A percentile compares a stretch with the other conserved stretches of the same genome.
These are phyloP conservation scores for Macrostomum cliftonense DNA, from an alignment of 2,888 invertebrate species.

Conservation along the genomic window DNA sequence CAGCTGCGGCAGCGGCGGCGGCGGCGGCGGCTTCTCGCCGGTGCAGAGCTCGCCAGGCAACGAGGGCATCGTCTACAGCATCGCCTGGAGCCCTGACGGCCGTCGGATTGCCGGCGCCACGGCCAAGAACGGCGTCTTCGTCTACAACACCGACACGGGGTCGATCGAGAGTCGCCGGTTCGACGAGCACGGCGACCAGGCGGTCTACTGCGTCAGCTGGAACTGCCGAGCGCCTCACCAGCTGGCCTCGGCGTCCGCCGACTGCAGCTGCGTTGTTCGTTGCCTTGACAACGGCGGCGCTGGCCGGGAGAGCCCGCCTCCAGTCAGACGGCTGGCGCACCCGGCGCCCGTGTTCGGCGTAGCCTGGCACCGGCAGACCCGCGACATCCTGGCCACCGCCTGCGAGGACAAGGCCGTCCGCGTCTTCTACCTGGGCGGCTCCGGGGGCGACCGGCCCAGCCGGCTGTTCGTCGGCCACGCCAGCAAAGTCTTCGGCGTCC, in stretches of 20 bases:
- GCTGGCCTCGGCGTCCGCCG: constrained; percentile 25
- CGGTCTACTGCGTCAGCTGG: constrained; percentile 16
- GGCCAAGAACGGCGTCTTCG: too few relatives aligned
- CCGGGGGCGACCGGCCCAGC: neutral
- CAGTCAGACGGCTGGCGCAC: constrained; percentile 33
- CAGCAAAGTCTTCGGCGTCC: constrained; percentile 36
- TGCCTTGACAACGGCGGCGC: too few relatives aligned
- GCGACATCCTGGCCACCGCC: constrained; percentile 37
- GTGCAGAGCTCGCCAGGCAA: constrained; percentile 31
- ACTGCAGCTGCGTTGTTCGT: constrained; percentile 33
- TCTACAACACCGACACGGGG: too few relatives aligned
- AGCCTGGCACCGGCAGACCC: constrained; percentile 36
- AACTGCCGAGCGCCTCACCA: too few relatives aligned
- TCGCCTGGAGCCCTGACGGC: too few relatives aligned
- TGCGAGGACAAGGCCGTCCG: constrained; percentile 36
- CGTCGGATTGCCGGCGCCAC: constrained; percentile 14
- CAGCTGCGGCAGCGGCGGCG: too few relatives aligned
- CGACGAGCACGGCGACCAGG: too few relatives aligned
- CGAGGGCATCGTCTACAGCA: constrained; percentile 28
- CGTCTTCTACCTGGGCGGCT: constrained; percentile 28
- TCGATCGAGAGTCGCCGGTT: too few relatives aligned
- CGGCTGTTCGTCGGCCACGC: constrained; percentile 27
- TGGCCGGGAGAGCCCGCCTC: constrained; percentile 31
- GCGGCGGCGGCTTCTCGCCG: constrained; percentile 18
- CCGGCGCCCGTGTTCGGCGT: constrained; percentile 37